Evolutionary conservation across 2,888 invertebrate species (phyloP), one percentile per base, ranked within the genome.

Genomic region (Amphipyra berbera): DNA sequence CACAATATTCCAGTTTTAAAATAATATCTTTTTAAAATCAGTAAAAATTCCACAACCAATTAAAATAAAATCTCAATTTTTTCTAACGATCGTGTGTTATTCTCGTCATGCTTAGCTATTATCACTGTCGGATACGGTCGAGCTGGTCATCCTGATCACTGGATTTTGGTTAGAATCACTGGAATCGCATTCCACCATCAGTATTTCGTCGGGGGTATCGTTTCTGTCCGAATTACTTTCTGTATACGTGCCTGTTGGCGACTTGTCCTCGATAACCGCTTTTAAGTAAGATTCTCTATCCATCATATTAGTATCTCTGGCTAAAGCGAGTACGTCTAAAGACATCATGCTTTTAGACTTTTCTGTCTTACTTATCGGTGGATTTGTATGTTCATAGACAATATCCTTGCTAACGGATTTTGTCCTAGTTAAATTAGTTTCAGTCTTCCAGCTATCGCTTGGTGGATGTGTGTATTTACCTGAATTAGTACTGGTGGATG

Each of bases 331-430:
- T 0, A 95, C 95, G 41, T 95, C 95, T 38, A 95, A 67, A 0
- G 95, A 95, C 95, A 95, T 94, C 95, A 95, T 95, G 66, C 93
- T 93, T 71, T 94, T 94, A 0, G 93, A 95, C 52, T 92, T 94
- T 41, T 94, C 95, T 1, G 86, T 84, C 60, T 86, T 90, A 27
- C 82, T 86, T 1, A 94, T 90, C 7, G 93, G 90, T 40, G 89
- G 90, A 63, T 89, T 90, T 0, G 75, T 78, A 3, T 85, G 84
- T 38, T 94, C 94, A 54, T 84, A 92, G 1, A 94, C 85, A 0
- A 89, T 87, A 60, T 94, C 94, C 1, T 94, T 87, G 54, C 94
- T 94, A 1, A 86, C 82, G 0, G 95, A 95, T 56, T 92, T 94
- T 0, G 89, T 88, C 40, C 90, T 84, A 0, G 82, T 82, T 2